These are phyloP conservation scores for Camponotus vicinus DNA, from an alignment of 1,140 invertebrate genomes.

Conservation along the genomic window DNA sequence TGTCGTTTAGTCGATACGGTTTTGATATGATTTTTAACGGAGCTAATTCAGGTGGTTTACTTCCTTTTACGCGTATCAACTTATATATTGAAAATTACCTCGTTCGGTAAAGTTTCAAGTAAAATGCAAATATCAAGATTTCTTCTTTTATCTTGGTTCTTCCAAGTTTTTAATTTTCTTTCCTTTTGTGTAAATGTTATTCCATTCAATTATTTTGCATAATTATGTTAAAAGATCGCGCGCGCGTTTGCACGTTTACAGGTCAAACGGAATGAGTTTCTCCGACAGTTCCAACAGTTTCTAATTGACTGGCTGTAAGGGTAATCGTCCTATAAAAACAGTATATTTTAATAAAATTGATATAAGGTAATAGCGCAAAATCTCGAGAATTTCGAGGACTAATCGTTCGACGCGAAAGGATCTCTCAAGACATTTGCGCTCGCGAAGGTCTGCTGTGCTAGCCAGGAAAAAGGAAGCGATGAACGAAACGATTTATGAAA, in stretches of 20 bases:
- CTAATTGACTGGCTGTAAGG: not conserved
- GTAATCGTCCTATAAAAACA: not conserved
- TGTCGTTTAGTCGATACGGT: constrained; percentile 28
- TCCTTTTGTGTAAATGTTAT: not conserved
- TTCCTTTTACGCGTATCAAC: not conserved
- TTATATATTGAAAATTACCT: not conserved
- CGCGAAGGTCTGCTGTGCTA: not conserved
- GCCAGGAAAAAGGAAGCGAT: constrained; percentile 21
- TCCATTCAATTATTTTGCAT: constrained; percentile 30
- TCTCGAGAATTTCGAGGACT: not conserved
- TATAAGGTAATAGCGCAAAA: not conserved
- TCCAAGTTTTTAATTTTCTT: constrained; percentile 22
- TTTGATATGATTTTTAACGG: constrained; percentile 31
- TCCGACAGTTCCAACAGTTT: constrained; percentile 26
- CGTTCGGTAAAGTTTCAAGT: not conserved
- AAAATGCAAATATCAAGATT: not conserved
- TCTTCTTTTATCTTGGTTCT: not conserved
- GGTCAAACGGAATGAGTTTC: not conserved
- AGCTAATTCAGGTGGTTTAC: constrained; percentile 26
- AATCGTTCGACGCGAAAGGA: not conserved
- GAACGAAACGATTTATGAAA: constrained; percentile 60
- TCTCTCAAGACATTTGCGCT: not conserved
- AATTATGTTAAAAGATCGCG: constrained; percentile 13
- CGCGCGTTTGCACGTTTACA: not conserved
- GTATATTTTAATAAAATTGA: not conserved